Base-by-base conservation (phyloP, 2,888 invertebrate species). In the Plemyria rubiginata region DNA sequence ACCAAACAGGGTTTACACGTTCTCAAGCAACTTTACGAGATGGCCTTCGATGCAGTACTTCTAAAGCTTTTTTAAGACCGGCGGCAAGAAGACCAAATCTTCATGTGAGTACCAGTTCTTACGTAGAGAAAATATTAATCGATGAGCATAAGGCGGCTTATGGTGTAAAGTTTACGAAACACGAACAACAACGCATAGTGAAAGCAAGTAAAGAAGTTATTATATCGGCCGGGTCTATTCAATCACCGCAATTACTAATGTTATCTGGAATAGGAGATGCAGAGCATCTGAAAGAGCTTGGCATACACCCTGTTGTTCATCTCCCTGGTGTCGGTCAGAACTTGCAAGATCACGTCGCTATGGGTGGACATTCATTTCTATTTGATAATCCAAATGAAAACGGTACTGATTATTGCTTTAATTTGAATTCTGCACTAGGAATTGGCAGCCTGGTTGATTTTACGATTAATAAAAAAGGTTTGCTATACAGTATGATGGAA, bases 221-320 rank as follows among this genome's bases (percentile, higher is more conserved):
- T 66, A 82, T 99, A 43, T 96, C 97, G 15, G 97, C 97, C 0
- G 99, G 98, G 0, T 87, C 97, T 0, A 93, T 98, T 67, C 96
- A 96, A 77, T 95, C 97, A 2, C 97, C 98, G 0, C 98, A 98
- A 79, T 76, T 98, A 15, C 90, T 98, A 38, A 96, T 98, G 97
- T 81, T 98, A 46, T 97, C 97, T 0, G 98, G 98, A 0, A 93
- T 98, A 11, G 97, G 97, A 4, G 95, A 96, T 0, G 86, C 86
- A 4, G 85, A 93, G 8, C 95, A 96, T 76, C 87, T 97, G 4
- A 82, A 90, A 54, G 91, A 95, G 49, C 75, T 94, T 28, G 94
- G 93, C 0, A 95, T 96, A 49, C 89, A 94, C 16, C 92, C 95
- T 0, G 82, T 96, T 16, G 89, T 88, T 0, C 84, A 96, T 81